Conservation (phyloP, 2,888 invertebrate species). For the Eulithis testata region DNA sequence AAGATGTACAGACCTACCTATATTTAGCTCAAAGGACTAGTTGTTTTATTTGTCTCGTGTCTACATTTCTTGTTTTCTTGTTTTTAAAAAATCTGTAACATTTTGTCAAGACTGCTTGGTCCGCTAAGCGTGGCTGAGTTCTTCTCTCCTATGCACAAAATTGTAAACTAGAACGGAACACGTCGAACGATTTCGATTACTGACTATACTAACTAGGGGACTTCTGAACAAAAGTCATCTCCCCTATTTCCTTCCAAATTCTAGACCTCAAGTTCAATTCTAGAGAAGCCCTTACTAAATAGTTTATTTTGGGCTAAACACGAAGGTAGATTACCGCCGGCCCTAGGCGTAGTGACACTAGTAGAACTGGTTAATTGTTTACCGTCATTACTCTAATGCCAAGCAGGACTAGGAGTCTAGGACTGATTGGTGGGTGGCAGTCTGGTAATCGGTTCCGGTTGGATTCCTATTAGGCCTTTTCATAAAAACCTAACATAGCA, state of each 20-base stretch:
- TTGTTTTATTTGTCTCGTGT: too few relatives aligned
- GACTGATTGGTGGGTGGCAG: conserved; percentile 58
- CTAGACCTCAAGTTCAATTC: too few relatives aligned
- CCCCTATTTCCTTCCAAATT: too few relatives aligned
- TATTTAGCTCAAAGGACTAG: background rate
- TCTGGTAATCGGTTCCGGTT: conserved; percentile 34
- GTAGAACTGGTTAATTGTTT: conserved; percentile 66
- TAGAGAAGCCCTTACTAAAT: too few relatives aligned
- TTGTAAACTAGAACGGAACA: too few relatives aligned
- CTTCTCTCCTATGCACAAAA: too few relatives aligned
- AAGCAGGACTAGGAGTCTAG: conserved; percentile 54
- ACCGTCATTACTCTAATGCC: conserved; percentile 60
- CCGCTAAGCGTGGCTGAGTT: too few relatives aligned
- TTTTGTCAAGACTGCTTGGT: too few relatives aligned
- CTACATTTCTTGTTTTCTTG: too few relatives aligned
- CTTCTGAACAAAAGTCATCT: too few relatives aligned
- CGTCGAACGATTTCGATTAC: too few relatives aligned
- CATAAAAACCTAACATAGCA: background rate
- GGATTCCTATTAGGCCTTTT: conserved; percentile 15
- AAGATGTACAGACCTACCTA: conserved; percentile 7
- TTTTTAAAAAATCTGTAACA: background rate
- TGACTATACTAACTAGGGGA: too few relatives aligned
- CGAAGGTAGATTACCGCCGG: conserved; percentile 43
- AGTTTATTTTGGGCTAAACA: background rate
- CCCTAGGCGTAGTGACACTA: conserved; percentile 58